These are phyloP conservation scores for Archilochus colubris DNA, from an alignment of 2,113 vertebrate genomes.

Conservation along the genomic window DNA sequence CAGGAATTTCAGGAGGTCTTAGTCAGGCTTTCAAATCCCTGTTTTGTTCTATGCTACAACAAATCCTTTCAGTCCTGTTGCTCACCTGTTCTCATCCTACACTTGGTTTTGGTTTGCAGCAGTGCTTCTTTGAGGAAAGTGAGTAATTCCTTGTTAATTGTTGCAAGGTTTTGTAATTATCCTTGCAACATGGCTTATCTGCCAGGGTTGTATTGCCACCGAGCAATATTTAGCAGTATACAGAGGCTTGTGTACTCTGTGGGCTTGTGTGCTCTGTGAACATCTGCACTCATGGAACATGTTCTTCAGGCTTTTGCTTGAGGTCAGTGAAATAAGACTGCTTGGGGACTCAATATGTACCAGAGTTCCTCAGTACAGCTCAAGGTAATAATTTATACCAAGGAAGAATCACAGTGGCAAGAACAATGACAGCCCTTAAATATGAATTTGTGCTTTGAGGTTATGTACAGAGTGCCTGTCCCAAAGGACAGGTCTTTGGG, in stretches of 20 bases:
- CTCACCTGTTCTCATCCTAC: accelerated
- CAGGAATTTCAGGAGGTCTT: neutral
- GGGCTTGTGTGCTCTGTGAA: neutral
- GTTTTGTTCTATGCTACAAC: neutral
- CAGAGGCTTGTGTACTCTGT: accelerated
- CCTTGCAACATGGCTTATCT: neutral
- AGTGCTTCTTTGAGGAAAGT: neutral
- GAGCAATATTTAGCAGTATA: accelerated
- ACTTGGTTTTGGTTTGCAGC: accelerated
- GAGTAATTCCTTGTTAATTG: neutral
- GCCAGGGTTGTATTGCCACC: neutral
- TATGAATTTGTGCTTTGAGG: neutral
- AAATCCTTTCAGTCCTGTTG: neutral
- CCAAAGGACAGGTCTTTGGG: neutral
- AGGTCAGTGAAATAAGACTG: neutral
- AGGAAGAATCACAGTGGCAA: neutral
- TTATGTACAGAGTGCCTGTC: neutral
- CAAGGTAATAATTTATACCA: neutral
- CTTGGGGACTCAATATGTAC: neutral
- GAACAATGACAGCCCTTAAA: neutral
- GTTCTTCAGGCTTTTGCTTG: neutral
- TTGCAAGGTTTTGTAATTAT: neutral
- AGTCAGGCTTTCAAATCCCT: neutral
- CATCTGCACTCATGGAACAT: neutral
- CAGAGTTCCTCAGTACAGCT: neutral